Percentiles rank a stretch among this genome's conserved stretches.
Conservation (phyloP, 2,113 vertebrate species). For the Etheostoma cragini region DNA sequence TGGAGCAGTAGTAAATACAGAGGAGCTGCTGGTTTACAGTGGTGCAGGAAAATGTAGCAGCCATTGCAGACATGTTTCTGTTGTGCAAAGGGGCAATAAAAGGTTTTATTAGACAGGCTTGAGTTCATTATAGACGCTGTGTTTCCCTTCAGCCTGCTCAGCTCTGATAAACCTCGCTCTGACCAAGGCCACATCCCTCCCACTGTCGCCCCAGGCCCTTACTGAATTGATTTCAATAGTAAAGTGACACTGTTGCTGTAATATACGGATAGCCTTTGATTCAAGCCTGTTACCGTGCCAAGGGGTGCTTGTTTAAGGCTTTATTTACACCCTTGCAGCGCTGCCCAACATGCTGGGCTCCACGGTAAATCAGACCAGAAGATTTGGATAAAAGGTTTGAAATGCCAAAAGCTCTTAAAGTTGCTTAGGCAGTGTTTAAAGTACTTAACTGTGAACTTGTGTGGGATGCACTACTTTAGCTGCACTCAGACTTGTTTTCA, state of each 20-base stretch:
- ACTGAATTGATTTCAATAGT: constrained; percentile 91
- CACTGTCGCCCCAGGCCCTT: constrained; percentile 84
- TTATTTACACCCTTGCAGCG: constrained; percentile 89
- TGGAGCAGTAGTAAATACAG: constrained; percentile 40
- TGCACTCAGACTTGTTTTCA: constrained; percentile 65
- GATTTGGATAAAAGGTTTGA: constrained; percentile 82
- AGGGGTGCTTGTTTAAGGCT: constrained; percentile 89
- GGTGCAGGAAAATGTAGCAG: constrained; percentile 1
- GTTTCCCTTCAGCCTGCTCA: constrained; percentile 86
- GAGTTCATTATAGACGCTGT: constrained; percentile 86
- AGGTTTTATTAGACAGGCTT: constrained; percentile 86
- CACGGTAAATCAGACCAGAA: constrained; percentile 82
- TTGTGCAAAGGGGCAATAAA: constrained; percentile 72
- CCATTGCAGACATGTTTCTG: constrained; percentile 39
- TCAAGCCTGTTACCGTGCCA: constrained; percentile 85
- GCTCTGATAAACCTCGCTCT: constrained; percentile 90
- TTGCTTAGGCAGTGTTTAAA: constrained; percentile 70
- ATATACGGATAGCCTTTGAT: constrained; percentile 90
- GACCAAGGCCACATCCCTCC: constrained; percentile 87
- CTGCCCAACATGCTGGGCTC: constrained; percentile 71
- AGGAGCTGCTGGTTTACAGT: constrained; percentile 33
- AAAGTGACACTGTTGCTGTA: constrained; percentile 90
- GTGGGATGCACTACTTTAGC: constrained; percentile 69
- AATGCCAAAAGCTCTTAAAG: constrained; percentile 80
- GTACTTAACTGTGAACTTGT: constrained; percentile 63